These are phyloP conservation scores for Regulus satrapa DNA, from an alignment of 2,113 vertebrate genomes.

Conservation along the genomic window DNA sequence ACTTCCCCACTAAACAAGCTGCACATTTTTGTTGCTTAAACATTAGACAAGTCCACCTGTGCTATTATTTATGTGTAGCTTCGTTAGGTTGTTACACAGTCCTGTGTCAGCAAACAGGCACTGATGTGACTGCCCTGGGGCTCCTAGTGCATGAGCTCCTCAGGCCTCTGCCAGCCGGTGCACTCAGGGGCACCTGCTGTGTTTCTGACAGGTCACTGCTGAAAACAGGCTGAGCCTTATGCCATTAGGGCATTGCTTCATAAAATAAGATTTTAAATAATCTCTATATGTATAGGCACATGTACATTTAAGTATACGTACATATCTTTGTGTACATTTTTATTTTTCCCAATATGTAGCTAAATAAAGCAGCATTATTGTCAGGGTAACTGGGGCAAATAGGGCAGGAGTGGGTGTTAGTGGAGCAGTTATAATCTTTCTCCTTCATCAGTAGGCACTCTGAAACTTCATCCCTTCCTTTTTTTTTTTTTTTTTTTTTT, in stretches of 20 bases:
- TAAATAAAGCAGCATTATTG: not conserved
- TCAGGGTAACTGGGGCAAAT: not conserved
- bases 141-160: not conserved
- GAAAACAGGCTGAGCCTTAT: not conserved
- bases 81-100: not conserved
- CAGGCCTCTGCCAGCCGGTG: not conserved
- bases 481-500: not conserved
- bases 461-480: not conserved
- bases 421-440: not conserved
- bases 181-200: not conserved
- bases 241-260: not conserved
- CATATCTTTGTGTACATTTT: too few relatives aligned
- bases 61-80: not conserved
- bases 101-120: not conserved
- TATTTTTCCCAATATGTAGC: too few relatives aligned
- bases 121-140: not conserved
- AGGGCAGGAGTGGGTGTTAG: not conserved
- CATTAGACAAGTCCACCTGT: not conserved
- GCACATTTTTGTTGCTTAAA: not conserved
- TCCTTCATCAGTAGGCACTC: rapidly evolving
- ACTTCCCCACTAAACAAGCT: not conserved
- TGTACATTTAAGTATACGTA: too few relatives aligned
- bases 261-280: not conserved
- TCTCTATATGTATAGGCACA: rapidly evolving
- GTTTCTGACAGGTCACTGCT: not conserved